Base-by-base conservation (phyloP, 2,797 vertebrate genomes). In the Gambelia wislizenii region DNA sequence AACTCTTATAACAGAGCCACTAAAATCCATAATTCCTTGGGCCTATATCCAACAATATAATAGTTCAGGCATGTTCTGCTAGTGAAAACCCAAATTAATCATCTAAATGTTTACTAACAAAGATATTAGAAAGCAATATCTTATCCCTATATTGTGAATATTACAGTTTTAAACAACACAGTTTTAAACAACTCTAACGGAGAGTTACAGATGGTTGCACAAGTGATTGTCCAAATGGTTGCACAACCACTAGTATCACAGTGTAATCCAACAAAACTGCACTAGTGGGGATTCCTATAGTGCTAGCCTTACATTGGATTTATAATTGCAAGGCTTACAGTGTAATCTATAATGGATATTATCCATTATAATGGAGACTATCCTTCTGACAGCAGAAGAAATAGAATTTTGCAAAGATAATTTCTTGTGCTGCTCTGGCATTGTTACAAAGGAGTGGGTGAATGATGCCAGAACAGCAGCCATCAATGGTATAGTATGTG, bases 1-100 rank as follows among this genome's bases (percentile, higher is more conserved):
- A 92, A 95, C 92, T 94, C 93, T 95, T 94, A 89, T 94, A 93
- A 91, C 92, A 86, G 10, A 54, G 18, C 18, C 18, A 59, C 5
- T 59, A 59, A 59, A 59, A 59, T 22, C 20, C 56, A 59, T 6
- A 59, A 22, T 59, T 22, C 20, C 56, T 59, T 59, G 56, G 20
- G 4, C 56, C 20, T 59, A 59, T 59, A 59, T 59, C 56, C 56
- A 59, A 18, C 56, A 59, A 22, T 59, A 59, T 25, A 20, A 18
- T 25, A 6, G 20, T 59, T 22, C 56, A 59, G 56, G 20, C 56
- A 4, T 59, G 56, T 22, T 59, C 20, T 59, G 56, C 20, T 59
- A 59, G 18, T 59, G 56, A 59, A n/a, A n/a, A 44, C 10, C n/a
- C 36, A 72, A 87, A 93, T 91, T 72, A 91, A 92, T 91, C 81